Base-by-base conservation (phyloP, 2,113 vertebrate genomes). In the Triplophysa siluroides region DNA sequence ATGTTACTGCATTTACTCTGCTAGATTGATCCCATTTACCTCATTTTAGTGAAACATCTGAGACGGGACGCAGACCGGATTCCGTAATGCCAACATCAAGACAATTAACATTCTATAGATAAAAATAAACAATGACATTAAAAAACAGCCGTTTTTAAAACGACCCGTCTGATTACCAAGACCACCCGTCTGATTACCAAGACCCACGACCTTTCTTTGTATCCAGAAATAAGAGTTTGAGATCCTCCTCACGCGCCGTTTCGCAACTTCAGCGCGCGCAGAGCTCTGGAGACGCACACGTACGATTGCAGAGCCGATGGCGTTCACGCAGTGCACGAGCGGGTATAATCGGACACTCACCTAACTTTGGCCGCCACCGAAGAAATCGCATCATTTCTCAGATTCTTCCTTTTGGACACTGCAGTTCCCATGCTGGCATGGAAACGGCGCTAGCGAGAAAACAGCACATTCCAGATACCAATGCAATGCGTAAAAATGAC, bases 331-430 rank as follows among this genome's bases (percentile, higher is more conserved):
- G 71, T 45, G 63, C 38, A 45, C 41, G 74, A 76, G 41, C 41
- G 47, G 11, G 45, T 33, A 60, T 60, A 74, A 70, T 58, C 80
- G 47, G 8, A 18, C 78, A 91, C 94, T 95, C 93, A 97, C 97
- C 96, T 93, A 92, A 98, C 97, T 97, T 98, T 98, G 87, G 96
- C 95, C 83, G 96, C 96, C 90, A 98, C 96, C n/a, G 96, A 97
- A 79, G 95, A 98, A 91, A 97, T 96, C 86, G 96, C 96, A 93
- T 98, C 96, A 91, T 94, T 97, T 90, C 95, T 94, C 88, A 97
- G 89, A 92, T 94, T 94, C 93, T 94, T 96, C 91, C 95, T 95
- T 91, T 95, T 96, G 94, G 97, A 98, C 90, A 93, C 96, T 87
- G 95, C 95, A 86, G 95, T 95, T 93, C 96, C 97, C 97, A 98